Evolutionary conservation across 2,888 invertebrate species (phyloP), one percentile per base, ranked within the genome.

Genomic region (Perithous albicinctus): DNA sequence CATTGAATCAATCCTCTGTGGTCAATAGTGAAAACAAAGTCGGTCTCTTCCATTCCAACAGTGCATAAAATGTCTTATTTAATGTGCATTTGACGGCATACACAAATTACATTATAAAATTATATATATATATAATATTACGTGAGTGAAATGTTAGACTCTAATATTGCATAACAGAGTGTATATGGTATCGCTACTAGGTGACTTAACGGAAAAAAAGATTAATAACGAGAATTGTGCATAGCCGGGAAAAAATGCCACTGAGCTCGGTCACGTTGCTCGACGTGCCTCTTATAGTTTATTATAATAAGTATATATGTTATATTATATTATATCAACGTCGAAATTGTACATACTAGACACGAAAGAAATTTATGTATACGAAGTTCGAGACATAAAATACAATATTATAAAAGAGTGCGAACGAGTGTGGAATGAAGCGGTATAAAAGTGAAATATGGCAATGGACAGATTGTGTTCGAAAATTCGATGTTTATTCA

Each of bases 321-420:
- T 43, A 35, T 18, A 59, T 20, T 23, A 8, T 15, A 6, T 20
- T 56, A 38, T 10, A 41, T 41, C 23, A 15, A 54, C 38, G 23
- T 41, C 41, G 26, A 70, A 70, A 48, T 78, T 78, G 78, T 78
- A 78, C 48, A 78, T 78, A 78, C 32, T 26, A 48, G 56, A 72
- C 15, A 43, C 3, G 56, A 35, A 10, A 43, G 43, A 64, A 70
- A 66, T 56, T 15, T 59, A 64, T 72, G 78, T 63, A 72, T 70
- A 64, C 67, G 67, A 77, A 77, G 32, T 32, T 59, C 43, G 29
- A 51, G 61, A 41, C 23, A 32, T 76, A 69, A 54, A 56, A 41
- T 38, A 18, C 32, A 48, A 18, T 63, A 64, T 67, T 51, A 66
- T 35, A 54, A 41, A 69, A 54, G n/a, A 74, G 35, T 43, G 41